Base-by-base conservation (phyloP, 1,140 invertebrate species). In the Drosophila azteca region DNA sequence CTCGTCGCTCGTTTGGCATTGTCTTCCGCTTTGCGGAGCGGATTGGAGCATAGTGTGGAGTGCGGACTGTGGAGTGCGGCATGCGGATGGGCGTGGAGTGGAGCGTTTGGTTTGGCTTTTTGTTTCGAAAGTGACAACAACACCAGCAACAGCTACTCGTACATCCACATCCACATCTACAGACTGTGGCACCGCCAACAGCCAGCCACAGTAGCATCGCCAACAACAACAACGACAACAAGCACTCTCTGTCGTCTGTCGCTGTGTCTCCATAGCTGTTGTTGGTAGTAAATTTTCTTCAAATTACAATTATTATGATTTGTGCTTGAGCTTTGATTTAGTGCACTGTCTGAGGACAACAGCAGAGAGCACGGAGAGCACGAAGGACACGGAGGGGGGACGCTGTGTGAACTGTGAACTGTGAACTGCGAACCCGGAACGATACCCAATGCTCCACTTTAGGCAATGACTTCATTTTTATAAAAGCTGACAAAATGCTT, bases 271-370 rank as follows among this genome's bases (percentile, higher is more conserved):
- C 58, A 46, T 76, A 76, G 66, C 69, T 66, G 78, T 68, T 76
- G 70, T 60, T 85, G 84, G 83, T 83, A 89, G 84, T 88, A 88
- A 88, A 88, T 88, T 89, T 88, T 88, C 83, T 88, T 88, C 83
- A 88, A 88, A 88, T 88, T 89, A 88, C 84, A 88, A 88, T 88
- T 88, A 88, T 88, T 83, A 88, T 88, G 83, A 88, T 88, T 88
- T 88, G 83, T 88, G 83, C 83, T 82, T 82, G 67, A 72, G 67
- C 71, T 83, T 83, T 88, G 83, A 87, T 87, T 87, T 87, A 87
- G 82, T 88, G 67, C 53, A 66, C 43, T 59, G 74, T 78, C 83
- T 84, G 62, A 50, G 50, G 60, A 51, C 82, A 77, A 39, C 35
- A 39, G 35, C 50, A 43, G 48, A 59, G 29, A 41, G 49, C 46